Conservation (phyloP, 2,888 invertebrate genomes). For the Diadegma fenestrale region DNA sequence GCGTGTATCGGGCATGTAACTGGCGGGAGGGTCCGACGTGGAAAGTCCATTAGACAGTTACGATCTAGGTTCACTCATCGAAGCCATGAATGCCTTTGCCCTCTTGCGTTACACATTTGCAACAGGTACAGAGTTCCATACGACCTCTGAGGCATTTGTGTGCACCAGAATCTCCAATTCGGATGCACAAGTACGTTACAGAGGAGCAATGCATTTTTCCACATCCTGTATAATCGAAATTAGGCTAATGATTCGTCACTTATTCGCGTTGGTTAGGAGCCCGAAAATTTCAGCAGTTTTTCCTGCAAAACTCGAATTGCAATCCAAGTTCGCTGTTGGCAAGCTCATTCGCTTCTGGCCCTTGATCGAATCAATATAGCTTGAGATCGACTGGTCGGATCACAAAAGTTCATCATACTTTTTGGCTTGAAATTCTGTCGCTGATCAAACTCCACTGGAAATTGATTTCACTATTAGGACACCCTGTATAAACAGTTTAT, state of each 20-base stretch:
- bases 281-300: neutral
- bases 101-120: conserved; percentile 29
- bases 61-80: conserved; percentile 59
- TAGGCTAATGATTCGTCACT: neutral
- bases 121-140: conserved; percentile 43
- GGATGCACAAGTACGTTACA: too few species aligned
- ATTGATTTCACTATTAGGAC: neutral
- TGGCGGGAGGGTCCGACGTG: conserved; percentile 50
- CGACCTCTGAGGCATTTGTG: neutral
- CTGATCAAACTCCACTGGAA: neutral
- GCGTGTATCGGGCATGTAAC: conserved; percentile 43
- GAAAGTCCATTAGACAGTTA: conserved; percentile 65
- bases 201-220: too few species aligned
- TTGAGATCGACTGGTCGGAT: neutral
- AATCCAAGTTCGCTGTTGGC: neutral
- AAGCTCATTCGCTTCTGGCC: neutral
- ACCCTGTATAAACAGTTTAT: neutral
- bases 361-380: neutral
- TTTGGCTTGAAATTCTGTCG: neutral
- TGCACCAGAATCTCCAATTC: neutral
- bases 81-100: conserved; percentile 48
- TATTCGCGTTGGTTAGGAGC: neutral
- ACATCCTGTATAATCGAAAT: neutral
- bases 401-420: neutral
- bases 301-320: neutral